A percentile compares a stretch with the other conserved stretches of the same genome.
Conservation (phyloP, 2,797 vertebrate species). For the Eulemur albifrons region DNA sequence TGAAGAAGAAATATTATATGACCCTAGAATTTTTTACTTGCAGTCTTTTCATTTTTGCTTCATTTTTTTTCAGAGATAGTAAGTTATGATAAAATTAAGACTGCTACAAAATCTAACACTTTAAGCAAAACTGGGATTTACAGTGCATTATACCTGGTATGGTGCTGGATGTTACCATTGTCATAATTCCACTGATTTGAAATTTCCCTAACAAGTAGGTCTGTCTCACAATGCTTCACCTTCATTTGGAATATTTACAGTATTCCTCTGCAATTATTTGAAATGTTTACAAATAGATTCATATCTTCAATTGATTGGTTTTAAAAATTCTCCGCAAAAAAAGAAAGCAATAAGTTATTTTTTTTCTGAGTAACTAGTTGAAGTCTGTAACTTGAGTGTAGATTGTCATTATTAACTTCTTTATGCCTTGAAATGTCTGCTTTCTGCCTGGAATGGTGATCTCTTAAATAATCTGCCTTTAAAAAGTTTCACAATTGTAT, state of each 20-base stretch:
- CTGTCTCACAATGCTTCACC: background rate
- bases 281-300: background rate
- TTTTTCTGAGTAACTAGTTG: background rate
- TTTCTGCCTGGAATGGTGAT: background rate
- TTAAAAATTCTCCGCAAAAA: background rate
- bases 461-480: background rate
- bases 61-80: background rate
- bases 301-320: conserved; percentile 33
- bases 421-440: background rate
- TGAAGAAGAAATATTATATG: background rate
- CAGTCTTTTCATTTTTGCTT: background rate
- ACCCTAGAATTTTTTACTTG: background rate
- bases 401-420: background rate
- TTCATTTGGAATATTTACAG: background rate
- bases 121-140: background rate
- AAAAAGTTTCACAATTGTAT: background rate
- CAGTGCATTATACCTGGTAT: background rate
- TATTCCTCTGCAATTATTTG: conserved; percentile 3
- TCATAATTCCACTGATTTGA: conserved; percentile 1
- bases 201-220: background rate
- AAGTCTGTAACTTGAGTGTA: background rate
- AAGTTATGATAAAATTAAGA: background rate
- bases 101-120: background rate
- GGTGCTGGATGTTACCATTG: background rate
- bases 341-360: background rate